A percentile compares a stretch with the other conserved stretches of the same genome.
phyloP scores from a whole-genome alignment of 2,888 invertebrate species.

The Andricus curvator region DNA sequence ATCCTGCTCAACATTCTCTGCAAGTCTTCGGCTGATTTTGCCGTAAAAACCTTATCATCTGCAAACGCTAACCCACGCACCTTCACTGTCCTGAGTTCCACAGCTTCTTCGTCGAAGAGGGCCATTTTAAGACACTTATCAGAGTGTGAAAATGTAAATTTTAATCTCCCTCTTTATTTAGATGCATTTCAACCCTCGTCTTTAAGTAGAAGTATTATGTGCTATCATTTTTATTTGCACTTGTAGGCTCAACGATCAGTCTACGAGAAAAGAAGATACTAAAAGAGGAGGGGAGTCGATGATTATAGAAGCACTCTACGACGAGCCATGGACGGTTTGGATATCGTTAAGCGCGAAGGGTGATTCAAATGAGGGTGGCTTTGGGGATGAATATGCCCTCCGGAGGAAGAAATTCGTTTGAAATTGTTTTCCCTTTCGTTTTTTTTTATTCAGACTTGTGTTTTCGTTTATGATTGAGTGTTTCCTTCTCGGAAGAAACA shows the following conservation, averaged over 20 bases:
- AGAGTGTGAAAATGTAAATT: slow-evolving; percentile 18
- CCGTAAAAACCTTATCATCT: no score
- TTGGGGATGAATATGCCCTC: slow-evolving; percentile 45
- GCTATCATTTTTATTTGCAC: slow-evolving; percentile 37
- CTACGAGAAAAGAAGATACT: slow-evolving; percentile 25
- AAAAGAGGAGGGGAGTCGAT: slow-evolving; percentile 28
- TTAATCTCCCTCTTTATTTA: neutral
- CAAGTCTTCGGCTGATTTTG: no score
- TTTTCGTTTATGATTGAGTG: slow-evolving; percentile 38
- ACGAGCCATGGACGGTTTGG: slow-evolving; percentile 50
- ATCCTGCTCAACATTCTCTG: no score
- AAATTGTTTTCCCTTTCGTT: slow-evolving; percentile 25
- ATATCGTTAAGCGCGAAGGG: slow-evolving; percentile 51
- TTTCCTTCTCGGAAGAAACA: slow-evolving; percentile 17
- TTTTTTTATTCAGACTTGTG: slow-evolving; percentile 23
- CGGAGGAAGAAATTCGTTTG: slow-evolving; percentile 46
- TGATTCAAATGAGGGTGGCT: slow-evolving; percentile 47
- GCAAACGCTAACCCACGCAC: no score
- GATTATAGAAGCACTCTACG: slow-evolving; percentile 37
- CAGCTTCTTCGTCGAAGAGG: no score
- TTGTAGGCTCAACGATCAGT: slow-evolving; percentile 33
- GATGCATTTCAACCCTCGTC: slow-evolving; percentile 4
- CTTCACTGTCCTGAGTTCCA: no score
- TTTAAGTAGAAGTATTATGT: slow-evolving; percentile 25
- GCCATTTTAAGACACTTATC: no score